Conservation (phyloP, 2,113 vertebrate genomes). For the Ictidomys tridecemlineatus region DNA sequence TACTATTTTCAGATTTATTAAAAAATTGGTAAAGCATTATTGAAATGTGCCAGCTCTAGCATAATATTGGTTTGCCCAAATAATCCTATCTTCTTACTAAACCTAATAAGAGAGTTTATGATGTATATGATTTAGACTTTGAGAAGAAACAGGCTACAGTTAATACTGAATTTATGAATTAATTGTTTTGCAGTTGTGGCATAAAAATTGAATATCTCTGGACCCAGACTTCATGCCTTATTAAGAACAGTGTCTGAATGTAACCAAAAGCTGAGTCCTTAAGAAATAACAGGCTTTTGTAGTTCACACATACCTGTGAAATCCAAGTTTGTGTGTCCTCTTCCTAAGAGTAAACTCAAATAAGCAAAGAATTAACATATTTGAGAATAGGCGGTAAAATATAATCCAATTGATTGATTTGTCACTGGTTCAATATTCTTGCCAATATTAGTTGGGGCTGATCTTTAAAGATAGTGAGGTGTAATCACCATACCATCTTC, state of each 20-base stretch:
- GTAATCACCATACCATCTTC: not conserved
- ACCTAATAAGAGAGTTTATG: not conserved
- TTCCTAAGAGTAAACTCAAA: not conserved
- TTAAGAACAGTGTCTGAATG: slow-evolving; percentile 24
- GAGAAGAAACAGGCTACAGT: not conserved
- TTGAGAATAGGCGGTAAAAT: slow-evolving; percentile 7
- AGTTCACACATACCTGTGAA: slow-evolving; percentile 6
- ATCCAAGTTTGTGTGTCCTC: not conserved
- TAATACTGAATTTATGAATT: slow-evolving; percentile 4
- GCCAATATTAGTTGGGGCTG: not conserved
- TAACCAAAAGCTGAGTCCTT: not conserved
- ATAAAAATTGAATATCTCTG: not conserved
- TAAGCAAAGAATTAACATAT: slow-evolving; percentile 18
- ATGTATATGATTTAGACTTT: not conserved
- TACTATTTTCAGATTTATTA: slow-evolving; percentile 31
- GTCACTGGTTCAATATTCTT: not conserved
- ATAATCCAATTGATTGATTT: not conserved
- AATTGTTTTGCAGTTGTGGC: not conserved
- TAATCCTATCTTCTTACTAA: not conserved
- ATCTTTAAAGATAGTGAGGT: not conserved
- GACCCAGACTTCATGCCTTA: not conserved
- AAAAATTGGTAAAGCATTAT: not conserved
- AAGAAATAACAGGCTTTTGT: not conserved
- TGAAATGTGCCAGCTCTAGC: slow-evolving; percentile 7
- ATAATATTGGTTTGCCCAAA: slow-evolving; percentile 21